Base-by-base conservation (phyloP, 2,113 vertebrate genomes). In the Scomber scombrus region DNA sequence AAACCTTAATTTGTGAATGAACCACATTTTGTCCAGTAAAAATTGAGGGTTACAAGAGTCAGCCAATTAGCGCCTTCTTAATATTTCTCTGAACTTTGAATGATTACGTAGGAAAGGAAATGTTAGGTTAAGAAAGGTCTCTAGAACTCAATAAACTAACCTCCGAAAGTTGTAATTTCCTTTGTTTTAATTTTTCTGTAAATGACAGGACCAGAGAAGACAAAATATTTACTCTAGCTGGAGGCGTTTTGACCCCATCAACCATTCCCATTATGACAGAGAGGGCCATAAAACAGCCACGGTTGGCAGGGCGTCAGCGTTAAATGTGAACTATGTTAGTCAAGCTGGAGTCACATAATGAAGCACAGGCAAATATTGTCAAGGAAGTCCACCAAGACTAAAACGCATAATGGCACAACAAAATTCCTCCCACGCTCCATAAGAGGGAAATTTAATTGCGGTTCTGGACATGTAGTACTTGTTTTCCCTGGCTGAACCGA, bases 211-310 rank as follows among this genome's bases (percentile, higher is more conserved):
- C 3, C 40, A 68, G 55, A 73, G 51, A 50, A 23, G 66, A 82
- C 11, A 60, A 81, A 79, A 68, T 71, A 67, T 79, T 58, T 13
- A 49, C 55, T 73, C 54, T 26, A 61, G 62, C 74, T 79, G 62
- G 46, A 81, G 19, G 58, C n/a, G 2, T 74, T 78, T 21, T 21
- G 55, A 40, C 43, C 46, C 52, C 50, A 55, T 55, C 34, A 63
- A 61, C 10, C 54, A 52, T 75, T 60, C 52, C 64, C 56, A 2
- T 26, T 46, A 43, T 60, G 55, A 26, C 70, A 58, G 46, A 56
- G 1, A 43, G 18, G 71, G 50, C 73, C 61, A 78, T 78, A n/a
- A 82, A 78, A 80, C 56, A 66, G 13, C 47, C 8, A 12, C 40
- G 8, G 40, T 43, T 69, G 67, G 63, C 47, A 64, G 21, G 65